A percentile compares a stretch with the other conserved stretches of the same genome.
Conservation (phyloP, 1,140 invertebrate genomes). For the Cydia splendana region DNA sequence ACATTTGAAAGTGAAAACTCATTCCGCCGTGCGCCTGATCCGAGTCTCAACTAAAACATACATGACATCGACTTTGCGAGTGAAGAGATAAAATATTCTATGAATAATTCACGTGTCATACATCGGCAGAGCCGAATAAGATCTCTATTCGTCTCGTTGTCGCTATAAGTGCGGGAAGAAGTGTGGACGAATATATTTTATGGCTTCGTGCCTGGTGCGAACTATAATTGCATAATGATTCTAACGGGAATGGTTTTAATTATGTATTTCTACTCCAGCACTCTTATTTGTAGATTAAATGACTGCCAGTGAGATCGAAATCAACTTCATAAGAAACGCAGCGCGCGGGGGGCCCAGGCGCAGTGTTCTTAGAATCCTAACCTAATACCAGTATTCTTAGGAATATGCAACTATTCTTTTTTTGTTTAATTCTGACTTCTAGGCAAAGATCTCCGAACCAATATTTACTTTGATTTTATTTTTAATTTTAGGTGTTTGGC, state of each 20-base stretch:
- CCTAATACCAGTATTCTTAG: no score
- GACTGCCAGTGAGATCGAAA: no score
- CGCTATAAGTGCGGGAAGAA: conserved; percentile 34
- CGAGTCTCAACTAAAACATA: conserved; percentile 47
- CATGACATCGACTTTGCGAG: conserved; percentile 47
- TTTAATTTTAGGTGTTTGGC: no score
- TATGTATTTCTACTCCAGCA: no score
- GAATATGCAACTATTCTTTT: no score
- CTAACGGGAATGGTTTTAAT: neutral
- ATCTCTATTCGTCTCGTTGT: conserved; percentile 40
- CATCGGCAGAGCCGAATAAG: conserved; percentile 41
- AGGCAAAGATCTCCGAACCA: no score
- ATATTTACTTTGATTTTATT: no score
- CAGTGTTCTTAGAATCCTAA: no score
- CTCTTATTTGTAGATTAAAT: no score
- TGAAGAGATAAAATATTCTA: conserved; percentile 59
- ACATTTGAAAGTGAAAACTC: conserved; percentile 33
- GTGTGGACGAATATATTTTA: conserved; percentile 36
- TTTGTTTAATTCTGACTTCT: no score
- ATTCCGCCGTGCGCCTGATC: conserved; percentile 17
- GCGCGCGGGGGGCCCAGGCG: no score
- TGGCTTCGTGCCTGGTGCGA: neutral
- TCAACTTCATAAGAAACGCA: no score
- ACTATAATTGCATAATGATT: conserved; percentile 8
- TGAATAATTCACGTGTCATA: conserved; percentile 63